phyloP scores from a whole-genome alignment of 2,888 invertebrate species.

The Melinaea menophilus region DNA sequence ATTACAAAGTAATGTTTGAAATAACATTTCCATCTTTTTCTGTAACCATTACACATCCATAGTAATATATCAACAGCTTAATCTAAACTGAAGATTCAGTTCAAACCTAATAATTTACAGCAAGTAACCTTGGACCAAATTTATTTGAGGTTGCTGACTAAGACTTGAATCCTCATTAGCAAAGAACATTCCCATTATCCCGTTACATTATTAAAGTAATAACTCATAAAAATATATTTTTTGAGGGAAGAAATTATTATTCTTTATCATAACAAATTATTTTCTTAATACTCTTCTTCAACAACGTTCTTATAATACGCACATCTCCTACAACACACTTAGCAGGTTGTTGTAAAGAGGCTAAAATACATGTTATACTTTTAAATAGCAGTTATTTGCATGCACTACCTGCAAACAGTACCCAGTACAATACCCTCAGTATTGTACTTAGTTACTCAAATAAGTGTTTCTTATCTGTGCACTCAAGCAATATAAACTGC shows the following conservation, averaged over 20 bases:
- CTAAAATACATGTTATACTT: not conserved
- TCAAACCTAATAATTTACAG: not conserved
- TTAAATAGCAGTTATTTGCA: not conserved
- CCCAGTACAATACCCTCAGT: conserved; percentile 24
- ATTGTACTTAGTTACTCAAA: conserved; percentile 15
- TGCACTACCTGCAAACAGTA: conserved; percentile 8
- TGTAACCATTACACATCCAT: no score
- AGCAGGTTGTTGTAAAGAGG: no score
- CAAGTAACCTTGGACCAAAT: not conserved
- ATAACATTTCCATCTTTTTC: no score
- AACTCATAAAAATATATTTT: no score
- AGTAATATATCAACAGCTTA: not conserved
- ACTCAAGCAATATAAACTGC: conserved; percentile 20
- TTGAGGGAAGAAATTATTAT: no score
- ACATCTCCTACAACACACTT: no score
- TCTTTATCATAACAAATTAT: no score
- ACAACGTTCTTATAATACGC: no score
- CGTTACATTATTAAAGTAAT: no score
- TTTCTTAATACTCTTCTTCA: no score
- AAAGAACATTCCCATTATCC: no score
- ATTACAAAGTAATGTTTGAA: no score
- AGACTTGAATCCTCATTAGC: not conserved
- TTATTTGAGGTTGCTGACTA: not conserved
- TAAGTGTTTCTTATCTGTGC: conserved; percentile 24
- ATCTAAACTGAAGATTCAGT: not conserved